Conservation (phyloP, 2,888 invertebrate species). For the Rhagonycha fulva region DNA sequence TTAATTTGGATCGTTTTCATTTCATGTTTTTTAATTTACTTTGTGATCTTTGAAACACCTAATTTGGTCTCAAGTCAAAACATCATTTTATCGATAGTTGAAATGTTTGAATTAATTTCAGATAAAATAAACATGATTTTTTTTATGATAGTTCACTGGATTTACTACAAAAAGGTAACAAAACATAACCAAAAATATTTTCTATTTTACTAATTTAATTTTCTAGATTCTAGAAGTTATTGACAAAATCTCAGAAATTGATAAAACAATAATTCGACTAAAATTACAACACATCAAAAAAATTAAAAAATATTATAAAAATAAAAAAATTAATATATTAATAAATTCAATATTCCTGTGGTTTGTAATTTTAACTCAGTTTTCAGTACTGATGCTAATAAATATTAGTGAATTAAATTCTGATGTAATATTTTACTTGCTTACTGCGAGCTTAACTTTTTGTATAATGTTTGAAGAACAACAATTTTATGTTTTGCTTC, state of each 20-base stretch:
- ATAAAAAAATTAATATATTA: not conserved
- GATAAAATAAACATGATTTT: not conserved
- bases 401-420: not conserved
- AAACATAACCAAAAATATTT: not conserved
- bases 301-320: constrained; percentile 1
- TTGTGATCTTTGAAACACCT: not conserved
- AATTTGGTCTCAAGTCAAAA: not conserved
- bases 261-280: not conserved
- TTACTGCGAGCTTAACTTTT: not conserved
- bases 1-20: not conserved
- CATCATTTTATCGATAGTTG: not conserved
- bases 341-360: not conserved
- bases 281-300: too few species aligned
- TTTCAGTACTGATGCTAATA: not conserved
- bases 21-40: not conserved
- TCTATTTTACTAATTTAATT: not conserved
- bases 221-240: constrained; percentile 7
- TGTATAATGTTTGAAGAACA: not conserved
- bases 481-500: constrained; percentile 8
- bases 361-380: not conserved
- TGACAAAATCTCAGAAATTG: not conserved
- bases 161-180: not conserved
- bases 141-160: not conserved
- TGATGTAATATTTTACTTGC: fast-evolving
- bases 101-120: not conserved